Base-by-base conservation (phyloP, 2,888 invertebrate genomes). In the Eledone cirrhosa region DNA sequence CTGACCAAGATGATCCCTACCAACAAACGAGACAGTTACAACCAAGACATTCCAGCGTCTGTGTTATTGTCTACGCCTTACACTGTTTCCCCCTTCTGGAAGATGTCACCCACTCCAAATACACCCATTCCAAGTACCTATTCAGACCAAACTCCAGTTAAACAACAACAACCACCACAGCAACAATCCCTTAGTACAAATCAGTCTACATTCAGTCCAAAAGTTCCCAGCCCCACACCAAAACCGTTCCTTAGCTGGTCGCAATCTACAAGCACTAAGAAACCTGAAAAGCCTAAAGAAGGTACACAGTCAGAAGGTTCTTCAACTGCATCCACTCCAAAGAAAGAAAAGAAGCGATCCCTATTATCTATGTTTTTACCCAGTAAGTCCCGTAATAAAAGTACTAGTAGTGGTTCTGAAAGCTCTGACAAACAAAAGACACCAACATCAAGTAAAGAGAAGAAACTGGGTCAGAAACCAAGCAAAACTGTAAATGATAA, bases 341-440 rank as follows among this genome's bases (percentile, higher is more conserved):
- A 65, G 48, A 33, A 82, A 82, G 67, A 82, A 82, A 59, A 79
- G 76, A 76, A 76, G 24, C 76, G 76, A 0, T 76, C 76, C 3
- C 29, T 76, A 29, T 48, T 76, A 29, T 76, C 76, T 48, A 76
- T 76, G 76, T 76, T 76, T 47, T 48, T 76, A 22, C 76, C 76
- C 24, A 48, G 76, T 48, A 76, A 48, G 41, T 76, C 76, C 22
- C 48, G 76, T 53, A 47, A 77, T 11, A 77, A 77, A 33, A 72
- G 72, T 41, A 76, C 76, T n/a, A 76, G 76, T 48, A 76, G 76
- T 47, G 76, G 76, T 48, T 48, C 76, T 41, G 63, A 72, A 24
- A 72, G 59, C 31, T 77, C 93, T 93, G 29, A 29, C 63, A 81
- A 67, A 47, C 74, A 16, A 78, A 78, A 59, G 72, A 77, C 5